Conservation (phyloP, 2,888 invertebrate genomes). For the Laspeyria flexula region DNA sequence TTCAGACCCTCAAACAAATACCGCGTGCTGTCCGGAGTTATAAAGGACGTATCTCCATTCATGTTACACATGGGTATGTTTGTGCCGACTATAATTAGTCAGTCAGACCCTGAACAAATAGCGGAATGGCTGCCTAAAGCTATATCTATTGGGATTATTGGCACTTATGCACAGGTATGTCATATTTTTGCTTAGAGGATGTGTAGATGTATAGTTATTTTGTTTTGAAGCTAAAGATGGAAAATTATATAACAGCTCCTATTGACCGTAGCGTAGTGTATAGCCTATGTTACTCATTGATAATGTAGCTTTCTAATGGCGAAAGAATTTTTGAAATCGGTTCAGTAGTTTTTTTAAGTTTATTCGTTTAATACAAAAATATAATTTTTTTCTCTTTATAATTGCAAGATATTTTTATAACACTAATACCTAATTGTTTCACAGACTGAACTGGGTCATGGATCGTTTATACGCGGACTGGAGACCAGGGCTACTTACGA, state of each 20-base stretch:
- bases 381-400: too few species aligned
- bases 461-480: constrained; percentile 95
- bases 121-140: constrained; percentile 93
- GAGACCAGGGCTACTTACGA: constrained; percentile 98
- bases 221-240: too few species aligned
- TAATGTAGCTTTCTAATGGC: too few species aligned
- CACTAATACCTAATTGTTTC: constrained; percentile 28
- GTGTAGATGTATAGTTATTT: too few species aligned
- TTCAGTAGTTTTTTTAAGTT: too few species aligned
- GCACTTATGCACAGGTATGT: constrained; percentile 95
- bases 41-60: constrained; percentile 88
- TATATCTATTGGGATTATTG: constrained; percentile 91
- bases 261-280: too few species aligned
- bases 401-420: not conserved
- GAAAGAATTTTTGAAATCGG: too few species aligned
- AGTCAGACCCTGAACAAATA: constrained; percentile 94
- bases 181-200: too few species aligned
- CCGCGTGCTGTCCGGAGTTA: constrained; percentile 54
- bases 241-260: too few species aligned
- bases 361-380: too few species aligned
- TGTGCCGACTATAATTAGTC: constrained; percentile 93
- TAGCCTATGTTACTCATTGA: too few species aligned
- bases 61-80: constrained; percentile 96
- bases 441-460: constrained; percentile 97
- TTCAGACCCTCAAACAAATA: constrained; percentile 63